These are phyloP conservation scores for Sphaerophoria rueppellii DNA, from an alignment of 2,888 invertebrate species.

Conservation along the genomic window DNA sequence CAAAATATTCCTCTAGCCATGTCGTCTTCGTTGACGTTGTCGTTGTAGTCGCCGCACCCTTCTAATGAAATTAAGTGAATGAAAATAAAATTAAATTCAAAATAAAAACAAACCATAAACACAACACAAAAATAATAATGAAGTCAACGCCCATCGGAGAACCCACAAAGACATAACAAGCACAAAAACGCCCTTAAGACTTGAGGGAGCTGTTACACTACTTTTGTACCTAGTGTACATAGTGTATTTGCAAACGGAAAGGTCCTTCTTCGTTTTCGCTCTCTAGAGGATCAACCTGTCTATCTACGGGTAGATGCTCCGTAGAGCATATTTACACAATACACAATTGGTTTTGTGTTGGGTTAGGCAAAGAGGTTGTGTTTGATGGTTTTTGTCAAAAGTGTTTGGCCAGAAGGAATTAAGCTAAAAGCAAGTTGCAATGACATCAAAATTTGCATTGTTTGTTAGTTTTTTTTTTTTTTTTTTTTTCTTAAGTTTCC, in stretches of 20 bases:
- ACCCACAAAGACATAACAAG: not conserved
- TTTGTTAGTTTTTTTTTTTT: slow-evolving; percentile 1
- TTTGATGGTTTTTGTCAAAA: slow-evolving; percentile 34
- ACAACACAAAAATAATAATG: slow-evolving; percentile 59
- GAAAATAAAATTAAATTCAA: not conserved
- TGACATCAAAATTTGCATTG: slow-evolving; percentile 5
- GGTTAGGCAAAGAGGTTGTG: slow-evolving; percentile 12
- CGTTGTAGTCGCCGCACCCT: slow-evolving; percentile 36
- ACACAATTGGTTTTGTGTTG: slow-evolving; percentile 3
- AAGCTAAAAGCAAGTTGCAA: slow-evolving; percentile 14
- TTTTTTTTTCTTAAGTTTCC: not conserved
- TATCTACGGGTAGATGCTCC: slow-evolving; percentile 28
- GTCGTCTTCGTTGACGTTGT: too few species aligned
- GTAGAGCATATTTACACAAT: not conserved
- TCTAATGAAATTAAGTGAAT: slow-evolving; percentile 6
- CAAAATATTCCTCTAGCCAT: not conserved
- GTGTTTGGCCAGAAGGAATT: slow-evolving; percentile 24
- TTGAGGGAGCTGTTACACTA: slow-evolving; percentile 49
- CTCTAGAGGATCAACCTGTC: slow-evolving; percentile 47
- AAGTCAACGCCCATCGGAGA: slow-evolving; percentile 60
- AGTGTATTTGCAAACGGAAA: too few species aligned
- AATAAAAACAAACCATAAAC: slow-evolving; percentile 28
- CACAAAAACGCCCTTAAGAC: slow-evolving; percentile 34
- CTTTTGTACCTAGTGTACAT: too few species aligned
- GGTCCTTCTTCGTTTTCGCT: not conserved